Evolutionary conservation across 2,888 invertebrate genomes (phyloP).

Genomic region (Macaria notata): DNA sequence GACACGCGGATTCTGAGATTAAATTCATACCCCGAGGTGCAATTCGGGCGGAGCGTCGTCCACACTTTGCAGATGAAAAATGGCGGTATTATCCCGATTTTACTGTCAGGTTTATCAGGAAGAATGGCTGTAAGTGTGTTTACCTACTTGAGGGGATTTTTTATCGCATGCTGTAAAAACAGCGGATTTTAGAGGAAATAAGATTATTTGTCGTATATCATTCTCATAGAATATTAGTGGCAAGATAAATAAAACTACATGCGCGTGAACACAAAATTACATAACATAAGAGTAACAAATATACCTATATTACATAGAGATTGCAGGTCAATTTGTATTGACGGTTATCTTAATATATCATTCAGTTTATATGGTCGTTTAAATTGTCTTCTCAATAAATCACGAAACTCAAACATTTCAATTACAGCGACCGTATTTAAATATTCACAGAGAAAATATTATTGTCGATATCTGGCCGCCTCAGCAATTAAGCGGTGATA

Average conservation of each 20-base stretch:
- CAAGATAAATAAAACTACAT: too few species aligned
- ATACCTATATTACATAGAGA: too few species aligned
- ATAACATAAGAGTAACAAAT: too few species aligned
- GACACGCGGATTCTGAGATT: conserved; percentile 75
- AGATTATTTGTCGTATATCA: too few species aligned
- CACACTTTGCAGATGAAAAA: conserved; percentile 72
- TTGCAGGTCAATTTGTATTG: too few species aligned
- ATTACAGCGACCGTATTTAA: conserved; percentile 24
- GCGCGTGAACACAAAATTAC: too few species aligned
- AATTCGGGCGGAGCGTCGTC: conserved; percentile 71
- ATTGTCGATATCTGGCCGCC: conserved; percentile 71
- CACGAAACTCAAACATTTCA: conserved; percentile 13
- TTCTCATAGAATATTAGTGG: too few species aligned
- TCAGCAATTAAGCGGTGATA: conserved; percentile 80
- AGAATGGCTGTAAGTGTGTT: conserved; percentile 40
- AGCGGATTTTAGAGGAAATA: too few species aligned
- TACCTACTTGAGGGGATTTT: background rate
- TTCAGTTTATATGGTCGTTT: too few species aligned
- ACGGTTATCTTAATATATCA: too few species aligned
- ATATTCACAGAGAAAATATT: conserved; percentile 69
- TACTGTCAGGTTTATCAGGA: conserved; percentile 63
- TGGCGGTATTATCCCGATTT: conserved; percentile 72
- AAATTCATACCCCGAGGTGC: conserved; percentile 79
- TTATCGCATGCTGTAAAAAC: background rate
- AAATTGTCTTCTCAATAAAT: background rate